Conservation (phyloP, 2,888 invertebrate genomes). For the Metalampra italica region DNA sequence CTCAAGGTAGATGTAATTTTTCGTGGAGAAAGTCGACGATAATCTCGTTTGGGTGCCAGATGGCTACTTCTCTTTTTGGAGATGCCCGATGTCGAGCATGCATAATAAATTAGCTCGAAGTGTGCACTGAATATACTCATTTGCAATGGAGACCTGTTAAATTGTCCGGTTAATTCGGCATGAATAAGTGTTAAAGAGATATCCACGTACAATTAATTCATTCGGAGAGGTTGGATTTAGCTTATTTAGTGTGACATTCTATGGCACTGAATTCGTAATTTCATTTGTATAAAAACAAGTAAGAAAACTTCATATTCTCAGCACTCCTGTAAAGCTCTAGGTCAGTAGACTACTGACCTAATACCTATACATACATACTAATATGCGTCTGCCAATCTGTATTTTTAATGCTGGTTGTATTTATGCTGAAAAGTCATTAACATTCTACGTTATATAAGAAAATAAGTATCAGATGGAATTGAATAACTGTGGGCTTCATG, state of each 20-base stretch:
- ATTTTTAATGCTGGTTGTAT: no score
- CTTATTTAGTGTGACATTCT: not conserved
- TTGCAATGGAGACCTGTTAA: conserved; percentile 34
- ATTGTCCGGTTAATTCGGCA: conserved; percentile 34
- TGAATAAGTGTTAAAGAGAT: conserved; percentile 21
- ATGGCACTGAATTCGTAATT: not conserved
- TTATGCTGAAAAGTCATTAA: no score
- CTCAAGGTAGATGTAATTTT: conserved; percentile 11
- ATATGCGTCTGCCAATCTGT: no score
- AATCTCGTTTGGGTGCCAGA: conserved; percentile 34
- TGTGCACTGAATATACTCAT: conserved; percentile 39
- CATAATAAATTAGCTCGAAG: conserved; percentile 47
- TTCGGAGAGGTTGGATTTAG: conserved; percentile 3
- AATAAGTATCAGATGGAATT: no score
- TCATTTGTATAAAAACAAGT: no score
- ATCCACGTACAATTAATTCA: conserved; percentile 3
- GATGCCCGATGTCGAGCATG: conserved; percentile 38
- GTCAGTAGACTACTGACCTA: no score
- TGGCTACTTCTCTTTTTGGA: conserved; percentile 40
- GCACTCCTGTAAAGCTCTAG: no score
- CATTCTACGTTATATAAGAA: no score
- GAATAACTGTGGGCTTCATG: no score
- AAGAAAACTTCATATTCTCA: not conserved
- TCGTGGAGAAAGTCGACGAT: conserved; percentile 31
- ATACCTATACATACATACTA: no score